phyloP scores from a whole-genome alignment of 2,113 vertebrate genomes.

The Aptenodytes forsteri region DNA sequence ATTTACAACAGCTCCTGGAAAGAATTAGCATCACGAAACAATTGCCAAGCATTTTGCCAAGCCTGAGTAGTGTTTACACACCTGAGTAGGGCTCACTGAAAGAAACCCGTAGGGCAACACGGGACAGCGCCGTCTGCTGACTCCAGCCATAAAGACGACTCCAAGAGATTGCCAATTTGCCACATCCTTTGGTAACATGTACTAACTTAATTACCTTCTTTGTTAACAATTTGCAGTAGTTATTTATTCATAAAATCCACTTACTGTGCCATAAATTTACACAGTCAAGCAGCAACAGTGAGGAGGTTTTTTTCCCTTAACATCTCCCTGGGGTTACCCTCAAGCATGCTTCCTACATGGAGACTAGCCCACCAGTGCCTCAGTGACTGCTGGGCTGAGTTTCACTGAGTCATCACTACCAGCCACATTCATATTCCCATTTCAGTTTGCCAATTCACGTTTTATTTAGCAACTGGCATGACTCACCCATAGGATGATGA shows the following conservation, averaged over 20 bases:
- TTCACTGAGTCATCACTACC: conserved; percentile 8
- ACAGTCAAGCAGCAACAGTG: neutral
- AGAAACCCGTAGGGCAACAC: neutral
- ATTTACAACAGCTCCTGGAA: neutral
- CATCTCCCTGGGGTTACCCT: neutral
- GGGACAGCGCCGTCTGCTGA: neutral
- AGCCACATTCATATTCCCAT: neutral
- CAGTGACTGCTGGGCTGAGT: neutral
- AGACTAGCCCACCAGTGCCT: neutral
- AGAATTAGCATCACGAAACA: neutral
- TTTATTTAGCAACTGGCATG: conserved; percentile 33
- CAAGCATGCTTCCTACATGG: neutral
- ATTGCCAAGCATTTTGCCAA: neutral
- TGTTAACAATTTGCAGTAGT: neutral
- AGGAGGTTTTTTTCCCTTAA: neutral
- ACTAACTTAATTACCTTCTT: neutral
- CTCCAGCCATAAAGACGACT: neutral
- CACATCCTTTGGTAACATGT: neutral
- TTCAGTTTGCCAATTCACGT: conserved; percentile 9
- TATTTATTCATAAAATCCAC: neutral
- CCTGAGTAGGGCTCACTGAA: neutral
- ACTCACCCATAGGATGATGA: conserved; percentile 14
- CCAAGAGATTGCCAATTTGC: neutral
- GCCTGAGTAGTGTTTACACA: neutral
- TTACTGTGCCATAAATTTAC: neutral